phyloP scores from a whole-genome alignment of 2,797 vertebrate species.

The Triplophysa yarkandensis region DNA sequence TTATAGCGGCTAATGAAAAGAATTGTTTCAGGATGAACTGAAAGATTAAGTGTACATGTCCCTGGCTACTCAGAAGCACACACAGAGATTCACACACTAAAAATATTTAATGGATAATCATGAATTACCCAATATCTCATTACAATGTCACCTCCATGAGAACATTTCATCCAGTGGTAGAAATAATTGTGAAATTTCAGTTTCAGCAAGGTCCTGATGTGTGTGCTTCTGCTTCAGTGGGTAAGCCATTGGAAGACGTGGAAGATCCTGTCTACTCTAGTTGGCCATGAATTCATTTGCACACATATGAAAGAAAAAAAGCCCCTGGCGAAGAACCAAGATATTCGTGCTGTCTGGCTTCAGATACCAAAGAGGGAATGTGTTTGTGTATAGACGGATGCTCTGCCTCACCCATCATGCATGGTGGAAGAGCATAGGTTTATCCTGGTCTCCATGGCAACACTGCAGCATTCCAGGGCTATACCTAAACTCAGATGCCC shows the following conservation, averaged over 20 bases:
- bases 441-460: slow-evolving; percentile 87
- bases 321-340: slow-evolving; percentile 38
- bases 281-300: slow-evolving; percentile 55
- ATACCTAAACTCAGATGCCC: slow-evolving; percentile 71
- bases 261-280: slow-evolving; percentile 39
- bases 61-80: slow-evolving; percentile 50
- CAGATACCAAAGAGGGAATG: slow-evolving; percentile 52
- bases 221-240: slow-evolving; percentile 18
- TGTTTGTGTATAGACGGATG: slow-evolving; percentile 50
- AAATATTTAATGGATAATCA: slow-evolving; percentile 1
- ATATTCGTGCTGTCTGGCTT: slow-evolving; percentile 53
- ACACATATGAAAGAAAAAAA: slow-evolving; percentile 52
- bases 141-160: slow-evolving; percentile 3
- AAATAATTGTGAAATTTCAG: not conserved
- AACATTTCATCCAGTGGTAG: not conserved
- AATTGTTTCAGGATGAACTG: slow-evolving; percentile 74
- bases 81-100: slow-evolving; percentile 28
- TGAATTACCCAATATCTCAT: slow-evolving; percentile 15
- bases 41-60: slow-evolving; percentile 67
- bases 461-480: slow-evolving; percentile 73
- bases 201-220: slow-evolving; percentile 9
- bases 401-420: slow-evolving; percentile 79
- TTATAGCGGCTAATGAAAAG: slow-evolving; percentile 78
- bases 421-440: slow-evolving; percentile 80
- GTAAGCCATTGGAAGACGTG: slow-evolving; percentile 45